Base-by-base conservation (phyloP, 2,113 vertebrate species). In the Hippopotamus amphibius region DNA sequence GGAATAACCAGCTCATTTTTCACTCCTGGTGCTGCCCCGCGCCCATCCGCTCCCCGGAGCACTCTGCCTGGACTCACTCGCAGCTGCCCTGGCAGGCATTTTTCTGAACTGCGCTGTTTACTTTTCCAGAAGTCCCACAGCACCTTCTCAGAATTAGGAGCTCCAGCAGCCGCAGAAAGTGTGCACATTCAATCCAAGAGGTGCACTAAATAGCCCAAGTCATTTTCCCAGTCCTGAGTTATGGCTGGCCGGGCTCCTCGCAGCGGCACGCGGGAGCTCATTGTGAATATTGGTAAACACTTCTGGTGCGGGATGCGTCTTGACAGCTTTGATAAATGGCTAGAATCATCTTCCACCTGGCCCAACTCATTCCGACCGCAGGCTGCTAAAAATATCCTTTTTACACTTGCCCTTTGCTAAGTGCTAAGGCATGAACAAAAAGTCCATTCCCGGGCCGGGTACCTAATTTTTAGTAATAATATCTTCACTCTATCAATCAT, bases 211-310 rank as follows among this genome's bases (percentile, higher is more conserved):
- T 0, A 5, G 22, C 63, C n/a, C 1, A 1, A 37, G 79, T 61
- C 10, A 0, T 22, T 21, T 1, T 9, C 2, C 5, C 14, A 21
- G 43, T 12, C 48, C 72, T 2, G 24, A 19, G 82, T 41, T 7
- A 0, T 0, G 0, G 59, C 6, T 0, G 0, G 53, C 5, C 0
- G 0, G 55, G 43, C 46, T 65, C 46, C 80, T 3, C 0, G 53
- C 6, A 61, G 55, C 80, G 46, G 33, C 3, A 8, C 4, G 7
- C 14, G 0, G 57, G 53, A 61, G 65, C 66, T 16, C 0, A 0
- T 5, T 3, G 84, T 1, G 48, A 24, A 48, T 15, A 14, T 1
- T 4, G 16, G 91, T 33, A 26, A 76, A 65, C 82, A 3, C 24
- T 59, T 57, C 57, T 13, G 53, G 65, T 2, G 11, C 50, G 50